phyloP scores from a whole-genome alignment of 2,797 vertebrate genomes.

The Alectoris magna region DNA sequence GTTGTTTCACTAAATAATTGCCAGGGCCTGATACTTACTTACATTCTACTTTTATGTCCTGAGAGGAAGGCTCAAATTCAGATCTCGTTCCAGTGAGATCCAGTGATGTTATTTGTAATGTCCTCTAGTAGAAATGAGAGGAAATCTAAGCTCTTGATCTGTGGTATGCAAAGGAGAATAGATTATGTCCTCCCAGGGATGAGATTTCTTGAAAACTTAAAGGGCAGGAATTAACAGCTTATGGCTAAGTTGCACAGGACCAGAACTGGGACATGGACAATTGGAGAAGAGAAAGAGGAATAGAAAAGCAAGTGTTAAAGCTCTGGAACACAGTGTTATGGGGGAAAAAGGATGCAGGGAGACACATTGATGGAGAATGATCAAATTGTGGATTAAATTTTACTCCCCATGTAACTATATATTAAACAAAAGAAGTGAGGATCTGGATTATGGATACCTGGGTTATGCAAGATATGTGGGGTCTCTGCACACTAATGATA shows the following conservation, averaged over 20 bases:
- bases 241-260: not conserved
- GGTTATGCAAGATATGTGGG: not conserved
- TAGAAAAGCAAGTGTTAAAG: not conserved
- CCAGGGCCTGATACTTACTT: not conserved
- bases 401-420: not conserved
- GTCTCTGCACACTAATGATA: fast-evolving
- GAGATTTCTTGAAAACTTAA: no score
- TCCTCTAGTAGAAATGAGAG: not conserved
- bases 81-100: not conserved
- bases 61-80: not conserved
- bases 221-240: not conserved
- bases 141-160: not conserved
- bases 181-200: not conserved
- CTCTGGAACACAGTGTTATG: not conserved
- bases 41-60: not conserved
- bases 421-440: not conserved
- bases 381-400: not conserved
- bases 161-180: not conserved
- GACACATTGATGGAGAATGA: not conserved
- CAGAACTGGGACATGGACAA: not conserved
- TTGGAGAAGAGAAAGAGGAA: not conserved
- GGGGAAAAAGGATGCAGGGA: not conserved
- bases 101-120: not conserved
- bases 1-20: not conserved
- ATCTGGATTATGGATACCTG: not conserved